Conservation (phyloP, 2,113 vertebrate genomes). For the Rhinolophus ferrumequinum region DNA sequence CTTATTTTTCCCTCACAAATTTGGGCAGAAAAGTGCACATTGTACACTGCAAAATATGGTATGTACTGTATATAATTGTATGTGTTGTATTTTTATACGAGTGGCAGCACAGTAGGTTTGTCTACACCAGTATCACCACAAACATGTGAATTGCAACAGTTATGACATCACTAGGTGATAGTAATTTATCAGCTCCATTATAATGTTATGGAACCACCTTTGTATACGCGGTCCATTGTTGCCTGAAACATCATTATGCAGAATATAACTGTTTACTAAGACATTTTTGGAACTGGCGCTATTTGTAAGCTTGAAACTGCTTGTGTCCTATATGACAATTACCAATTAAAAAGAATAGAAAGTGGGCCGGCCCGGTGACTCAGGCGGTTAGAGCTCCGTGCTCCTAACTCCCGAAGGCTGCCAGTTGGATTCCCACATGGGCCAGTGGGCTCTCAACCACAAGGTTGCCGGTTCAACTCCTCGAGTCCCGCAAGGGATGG, state of each 20-base stretch:
- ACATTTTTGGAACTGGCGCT: not conserved
- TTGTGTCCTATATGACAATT: not conserved
- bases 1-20: too few species aligned
- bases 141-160: not conserved
- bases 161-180: not conserved
- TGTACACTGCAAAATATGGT: too few species aligned
- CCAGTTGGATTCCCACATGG: too few species aligned
- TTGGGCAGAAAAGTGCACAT: too few species aligned
- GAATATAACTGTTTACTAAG: not conserved
- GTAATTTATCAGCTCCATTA: not conserved
- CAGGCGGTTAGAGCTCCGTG: too few species aligned
- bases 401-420: too few species aligned
- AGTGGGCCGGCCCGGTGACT: too few species aligned
- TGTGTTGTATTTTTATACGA: not conserved
- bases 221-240: not conserved
- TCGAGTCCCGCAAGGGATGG: too few species aligned
- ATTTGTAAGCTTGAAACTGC: slow-evolving; percentile 34
- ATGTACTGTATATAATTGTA: not conserved
- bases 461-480: too few species aligned
- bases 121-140: not conserved
- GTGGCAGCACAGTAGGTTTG: not conserved
- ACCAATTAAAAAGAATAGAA: not conserved
- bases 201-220: not conserved
- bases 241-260: not conserved
- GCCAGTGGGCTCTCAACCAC: too few species aligned